Base-by-base conservation (phyloP, 2,888 invertebrate genomes). In the Platerodrilus igneus region DNA sequence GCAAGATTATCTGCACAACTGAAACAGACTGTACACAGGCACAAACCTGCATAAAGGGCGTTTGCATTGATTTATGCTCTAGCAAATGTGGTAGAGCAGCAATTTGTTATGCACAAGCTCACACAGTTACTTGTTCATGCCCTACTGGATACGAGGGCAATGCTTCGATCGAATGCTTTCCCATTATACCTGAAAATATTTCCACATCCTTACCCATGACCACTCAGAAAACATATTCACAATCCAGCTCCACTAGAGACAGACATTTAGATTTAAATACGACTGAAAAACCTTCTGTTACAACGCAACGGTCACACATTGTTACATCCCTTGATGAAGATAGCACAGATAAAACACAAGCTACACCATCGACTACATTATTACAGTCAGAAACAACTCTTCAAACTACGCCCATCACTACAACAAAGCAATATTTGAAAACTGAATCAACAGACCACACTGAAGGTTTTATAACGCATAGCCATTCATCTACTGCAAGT, bases 1-100 rank as follows among this genome's bases (percentile, higher is more conserved):
- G 64, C 59, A 67, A 69, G 46, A 52, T 56, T 51, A 49, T 48
- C 65, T 77, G 76, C 68, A 67, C 67, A 55, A 60, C 63, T 63
- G 71, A 75, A 62, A 63, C 63, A 53, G 69, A 76, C 56, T 76
- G 76, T 65, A 69, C 68, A 55, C 66, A 68, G 53, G 66, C 67
- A 60, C 70, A 73, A 59, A 67, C 69, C 53, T 77, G 76, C 64
- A 66, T 71, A 57, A 68, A 68, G 51, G 68, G 69, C 52, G 64
- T 63, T 57, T 76, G 76, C 60, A 64, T 69, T 57, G 70, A 76
- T 59, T 69, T 71, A 55, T 76, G 76, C 67, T 64, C 64, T 55
- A 63, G 62, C 53, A 62, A 61, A 38, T 68, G 68, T 58, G 72
- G 71, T 49, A 64, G 63, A 53, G 65, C 69, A 56, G 71, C 74